Percentiles rank a stretch among this genome's conserved stretches.
Evolutionary conservation across 2,888 invertebrate genomes (phyloP).

Genomic region (Machimus atricapillus): DNA sequence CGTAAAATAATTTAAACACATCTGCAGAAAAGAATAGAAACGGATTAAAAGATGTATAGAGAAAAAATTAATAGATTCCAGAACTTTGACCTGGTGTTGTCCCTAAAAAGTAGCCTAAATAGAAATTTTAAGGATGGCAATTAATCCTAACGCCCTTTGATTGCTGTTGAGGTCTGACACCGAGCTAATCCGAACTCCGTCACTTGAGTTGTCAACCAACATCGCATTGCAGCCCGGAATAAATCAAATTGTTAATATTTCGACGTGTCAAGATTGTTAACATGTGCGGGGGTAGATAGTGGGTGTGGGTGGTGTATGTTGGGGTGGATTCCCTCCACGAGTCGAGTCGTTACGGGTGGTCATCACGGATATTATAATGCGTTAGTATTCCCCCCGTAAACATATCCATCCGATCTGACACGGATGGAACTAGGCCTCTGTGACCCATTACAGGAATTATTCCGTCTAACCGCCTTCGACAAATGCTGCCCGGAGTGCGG

Average conservation of each 20-base stretch:
- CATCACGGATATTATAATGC: background rate
- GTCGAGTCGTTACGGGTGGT: background rate
- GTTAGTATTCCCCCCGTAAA: background rate
- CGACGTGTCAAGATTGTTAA: background rate
- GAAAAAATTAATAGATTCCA: background rate
- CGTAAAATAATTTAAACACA: too few relatives aligned
- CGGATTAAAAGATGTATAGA: too few relatives aligned
- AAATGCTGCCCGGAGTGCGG: background rate
- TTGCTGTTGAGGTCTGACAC: background rate
- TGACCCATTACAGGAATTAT: constrained; percentile 18
- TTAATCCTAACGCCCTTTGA: background rate
- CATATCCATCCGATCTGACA: background rate
- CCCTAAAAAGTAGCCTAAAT: background rate
- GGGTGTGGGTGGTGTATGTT: too few relatives aligned
- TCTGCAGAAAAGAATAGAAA: too few relatives aligned
- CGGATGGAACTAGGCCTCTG: background rate
- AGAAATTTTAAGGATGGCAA: background rate
- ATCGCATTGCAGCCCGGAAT: background rate
- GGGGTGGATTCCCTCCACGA: background rate
- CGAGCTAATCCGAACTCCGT: background rate
- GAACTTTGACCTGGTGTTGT: background rate
- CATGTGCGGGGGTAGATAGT: background rate
- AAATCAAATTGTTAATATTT: background rate
- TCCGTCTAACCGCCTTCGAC: background rate
- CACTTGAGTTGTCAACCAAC: background rate